Conservation (phyloP, 2,888 invertebrate species). For the Tetragnatha montana region DNA sequence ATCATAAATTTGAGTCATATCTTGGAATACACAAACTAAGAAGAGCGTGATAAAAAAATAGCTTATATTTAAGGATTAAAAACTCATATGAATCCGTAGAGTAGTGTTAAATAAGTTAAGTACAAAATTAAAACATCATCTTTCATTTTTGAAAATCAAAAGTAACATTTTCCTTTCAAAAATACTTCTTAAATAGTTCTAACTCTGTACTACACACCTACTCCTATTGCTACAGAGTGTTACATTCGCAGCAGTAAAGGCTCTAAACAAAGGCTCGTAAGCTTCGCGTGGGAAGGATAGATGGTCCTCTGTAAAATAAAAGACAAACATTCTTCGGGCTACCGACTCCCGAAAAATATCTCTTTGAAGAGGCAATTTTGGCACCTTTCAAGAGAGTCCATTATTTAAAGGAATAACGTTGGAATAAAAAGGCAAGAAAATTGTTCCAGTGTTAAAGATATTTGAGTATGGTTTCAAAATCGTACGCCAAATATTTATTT, state of each 20-base stretch:
- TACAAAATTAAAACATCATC: no score
- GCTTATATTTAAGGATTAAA: no score
- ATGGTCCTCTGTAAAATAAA: background rate
- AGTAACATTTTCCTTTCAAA: no score
- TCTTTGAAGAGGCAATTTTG: background rate
- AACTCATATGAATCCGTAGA: no score
- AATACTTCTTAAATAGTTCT: no score
- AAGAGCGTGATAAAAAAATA: no score
- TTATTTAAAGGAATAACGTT: background rate
- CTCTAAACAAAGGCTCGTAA: background rate
- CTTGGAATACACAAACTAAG: no score
- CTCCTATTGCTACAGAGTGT: no score
- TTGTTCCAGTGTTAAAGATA: background rate
- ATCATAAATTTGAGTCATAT: no score
- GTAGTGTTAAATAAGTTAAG: no score
- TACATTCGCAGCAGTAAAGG: background rate
- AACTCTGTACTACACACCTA: no score
- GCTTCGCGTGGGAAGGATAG: background rate
- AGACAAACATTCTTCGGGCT: background rate
- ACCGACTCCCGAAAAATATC: background rate
- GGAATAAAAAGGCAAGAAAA: background rate
- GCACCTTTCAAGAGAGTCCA: background rate
- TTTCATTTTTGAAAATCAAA: no score
- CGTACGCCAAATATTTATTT: background rate
- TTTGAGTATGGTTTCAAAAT: background rate